These are phyloP conservation scores for Stichodactyla mertensii DNA, from an alignment of 64 coral and sea anemone species.

Conservation along the genomic window DNA sequence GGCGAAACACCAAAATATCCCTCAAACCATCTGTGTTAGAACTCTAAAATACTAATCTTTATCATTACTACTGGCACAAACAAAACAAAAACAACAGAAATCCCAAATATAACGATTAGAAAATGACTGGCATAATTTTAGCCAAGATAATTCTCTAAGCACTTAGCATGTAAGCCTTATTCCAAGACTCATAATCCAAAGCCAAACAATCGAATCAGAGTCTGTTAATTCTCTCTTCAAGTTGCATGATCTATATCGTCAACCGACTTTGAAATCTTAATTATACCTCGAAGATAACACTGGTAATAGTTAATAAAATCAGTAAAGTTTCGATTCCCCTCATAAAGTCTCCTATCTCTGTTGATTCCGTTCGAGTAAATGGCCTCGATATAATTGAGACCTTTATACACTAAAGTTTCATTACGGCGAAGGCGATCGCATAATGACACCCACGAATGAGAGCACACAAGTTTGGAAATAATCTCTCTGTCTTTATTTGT, in stretches of 20 bases:
- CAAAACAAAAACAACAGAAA: background rate
- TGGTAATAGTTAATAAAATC: conserved; percentile 2
- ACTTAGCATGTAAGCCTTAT: background rate
- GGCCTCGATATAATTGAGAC: conserved; percentile 14
- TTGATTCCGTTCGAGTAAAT: background rate
- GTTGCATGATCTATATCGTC: conserved; percentile 8
- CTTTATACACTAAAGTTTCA: conserved; percentile 6
- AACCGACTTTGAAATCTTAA: conserved; percentile 14
- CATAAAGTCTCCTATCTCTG: background rate
- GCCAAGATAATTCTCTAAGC: background rate
- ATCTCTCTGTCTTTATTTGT: conserved; percentile 7
- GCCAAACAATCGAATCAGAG: conserved; percentile 1
- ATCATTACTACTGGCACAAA: background rate
- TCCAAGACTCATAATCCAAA: conserved; percentile 11
- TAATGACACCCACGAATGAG: background rate
- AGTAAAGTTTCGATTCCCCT: background rate
- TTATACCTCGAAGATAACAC: background rate
- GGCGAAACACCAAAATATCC: background rate
- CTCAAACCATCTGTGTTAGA: background rate
- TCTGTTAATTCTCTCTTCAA: conserved; percentile 15
- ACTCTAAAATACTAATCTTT: background rate
- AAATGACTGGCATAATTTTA: conserved; percentile 1
- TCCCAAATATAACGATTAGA: background rate
- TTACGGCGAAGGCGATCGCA: background rate
- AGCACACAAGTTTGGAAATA: background rate